A percentile compares a stretch with the other conserved stretches of the same genome.
Conservation (phyloP, 2,113 vertebrate genomes). For the Lamprologus tigripictilis region DNA sequence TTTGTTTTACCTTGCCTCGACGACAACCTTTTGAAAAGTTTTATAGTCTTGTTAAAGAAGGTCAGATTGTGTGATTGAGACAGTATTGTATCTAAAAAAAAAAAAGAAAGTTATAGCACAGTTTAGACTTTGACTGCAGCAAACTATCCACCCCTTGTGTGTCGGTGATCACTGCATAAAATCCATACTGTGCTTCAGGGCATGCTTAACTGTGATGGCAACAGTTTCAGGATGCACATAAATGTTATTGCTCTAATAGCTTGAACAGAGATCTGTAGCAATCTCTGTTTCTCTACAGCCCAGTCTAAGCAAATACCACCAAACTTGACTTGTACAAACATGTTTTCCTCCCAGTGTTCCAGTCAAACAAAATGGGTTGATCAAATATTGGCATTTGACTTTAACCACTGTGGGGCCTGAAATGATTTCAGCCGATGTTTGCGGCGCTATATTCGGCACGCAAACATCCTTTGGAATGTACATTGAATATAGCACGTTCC, state of each 20-base stretch:
- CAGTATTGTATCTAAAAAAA: background rate
- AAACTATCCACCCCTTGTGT: background rate
- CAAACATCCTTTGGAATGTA: background rate
- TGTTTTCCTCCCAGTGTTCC: background rate
- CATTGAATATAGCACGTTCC: background rate
- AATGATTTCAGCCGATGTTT: background rate
- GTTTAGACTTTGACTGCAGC: slow-evolving; percentile 6
- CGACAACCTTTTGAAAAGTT: background rate
- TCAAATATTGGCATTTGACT: slow-evolving; percentile 26
- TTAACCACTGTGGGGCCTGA: background rate
- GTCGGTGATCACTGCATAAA: background rate
- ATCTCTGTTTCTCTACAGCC: background rate
- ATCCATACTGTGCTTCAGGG: slow-evolving; percentile 17
- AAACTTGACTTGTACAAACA: background rate
- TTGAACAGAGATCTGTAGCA: background rate
- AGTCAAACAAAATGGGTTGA: background rate
- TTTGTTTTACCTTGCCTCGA: background rate
- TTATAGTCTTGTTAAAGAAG: background rate
- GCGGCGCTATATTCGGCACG: background rate
- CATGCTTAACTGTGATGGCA: background rate
- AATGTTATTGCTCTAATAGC: background rate
- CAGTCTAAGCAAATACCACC: background rate
- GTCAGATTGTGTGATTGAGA: background rate
- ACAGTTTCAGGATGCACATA: background rate
- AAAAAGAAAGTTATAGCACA: background rate